Evolutionary conservation across 1,140 invertebrate genomes (phyloP), one percentile per base, ranked within the genome.

Genomic region (Lordiphosa mommai): DNA sequence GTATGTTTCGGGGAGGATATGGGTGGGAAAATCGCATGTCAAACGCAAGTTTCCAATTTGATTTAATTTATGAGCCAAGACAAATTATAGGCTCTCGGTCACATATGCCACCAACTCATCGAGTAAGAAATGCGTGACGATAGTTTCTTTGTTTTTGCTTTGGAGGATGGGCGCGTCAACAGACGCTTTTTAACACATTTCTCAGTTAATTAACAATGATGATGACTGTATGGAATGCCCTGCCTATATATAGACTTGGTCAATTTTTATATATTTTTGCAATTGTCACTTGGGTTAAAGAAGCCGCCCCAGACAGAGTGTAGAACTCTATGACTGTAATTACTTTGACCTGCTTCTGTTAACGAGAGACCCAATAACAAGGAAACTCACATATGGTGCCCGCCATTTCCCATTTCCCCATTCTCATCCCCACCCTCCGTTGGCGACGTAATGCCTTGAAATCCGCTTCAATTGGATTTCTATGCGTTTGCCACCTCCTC

Each of bases 401-500:
- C 33, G 29, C 47, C 12, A 6, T 48, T 12, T 3, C 1, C 14
- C 32, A 23, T n/a, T 7, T 4, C 29, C 14, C 36, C 2, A n/a
- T 9, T 14, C 27, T 12, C 23, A 23, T 29, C 34, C 20, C 20
- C 2, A 16, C 38, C 27, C 5, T n/a, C 29, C 20, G 29, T 46
- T 58, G 37, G 57, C 34, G n/a, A n/a, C 23, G 23, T 80, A 82
- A 82, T 82, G 56, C 76, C 51, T 52, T 72, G 50, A 77, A 84
- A 84, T 84, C 77, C 79, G 79, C 70, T 84, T 84, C 77, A 84
- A 84, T 84, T 84, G 77, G 77, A 84, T 84, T 84, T 67, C 29
- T 56, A 59, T 74, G 59, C 56, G 55, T 71, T 49, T 34, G 34
- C 7, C 17, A 7, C 16, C 16, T 20, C 41, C 10, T 12, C 29